Base-by-base conservation (phyloP, 2,888 invertebrate species). In the Epinotia brunnichana region DNA sequence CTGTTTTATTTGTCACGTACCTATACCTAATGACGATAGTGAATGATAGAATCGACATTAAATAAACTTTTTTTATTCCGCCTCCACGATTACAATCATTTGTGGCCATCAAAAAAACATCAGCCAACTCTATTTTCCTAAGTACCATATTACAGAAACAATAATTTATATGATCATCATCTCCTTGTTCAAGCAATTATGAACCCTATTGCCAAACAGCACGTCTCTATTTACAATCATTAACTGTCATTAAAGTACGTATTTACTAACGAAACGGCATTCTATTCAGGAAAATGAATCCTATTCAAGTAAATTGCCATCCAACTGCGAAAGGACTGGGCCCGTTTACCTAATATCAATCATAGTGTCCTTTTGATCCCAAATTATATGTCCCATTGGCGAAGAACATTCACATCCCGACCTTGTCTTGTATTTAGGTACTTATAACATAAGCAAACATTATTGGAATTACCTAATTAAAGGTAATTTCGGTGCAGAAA, bases 331-430 rank as follows among this genome's bases (percentile, higher is more conserved):
- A 64, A 53, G 29, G 17, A 59, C 29, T 56, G 35, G 44, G 59
- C 51, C 51, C 44, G 60, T 44, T 59, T 54, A 29, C 60, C 48
- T 61, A 71, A 66, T 71, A 71, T 71, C 54, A 71, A 60, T 61
- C 60, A 44, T 66, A 53, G 51, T 70, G 69, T 61, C 59, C 59
- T 44, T 70, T 71, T 71, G 54, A 71, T 66, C 66, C 44, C 24
- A 60, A 66, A 71, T 44, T 60, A 66, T 60, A 24, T 3, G 54
- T n/a, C 64, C 15, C 41, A 19, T 53, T 39, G 29, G 53, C 24
- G 35, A 64, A 54, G 10, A 35, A 59, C 53, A 19, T 15, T 13
- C n/a, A n/a, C n/a, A 7, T 51, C 17, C 2, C 35, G 0, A 35
- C 11, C 5, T 53, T 39, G 39, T 63, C 39, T 39, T 39, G 2